Base-by-base conservation (phyloP, 2,888 invertebrate species). In the Buathra laborator region DNA sequence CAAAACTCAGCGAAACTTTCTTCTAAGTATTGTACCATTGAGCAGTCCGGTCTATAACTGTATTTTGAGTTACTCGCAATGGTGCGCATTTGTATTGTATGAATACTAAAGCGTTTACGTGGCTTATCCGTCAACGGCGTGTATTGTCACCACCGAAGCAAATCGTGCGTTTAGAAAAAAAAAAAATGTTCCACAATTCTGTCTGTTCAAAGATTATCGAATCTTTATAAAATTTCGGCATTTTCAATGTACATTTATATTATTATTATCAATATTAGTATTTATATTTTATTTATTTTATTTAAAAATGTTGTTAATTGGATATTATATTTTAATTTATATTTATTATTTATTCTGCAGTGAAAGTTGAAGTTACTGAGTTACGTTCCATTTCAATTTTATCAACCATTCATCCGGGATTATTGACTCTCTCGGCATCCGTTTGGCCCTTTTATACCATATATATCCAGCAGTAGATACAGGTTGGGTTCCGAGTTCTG, bases 91-190 rank as follows among this genome's bases (percentile, higher is more conserved):
- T 10, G 43, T 44, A 70, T 72, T 59, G 59, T 76, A 68, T 56
- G 76, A 82, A 82, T 71, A 72, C 79, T 85, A 53, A 64, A 82
- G 80, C 72, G 85, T 48, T 64, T 76, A 79, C 85, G 82, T 85
- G 85, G 82, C 82, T 85, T 83, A 85, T 85, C 85, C 85, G 24
- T 46, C 56, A 0, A 5, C 32, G n/a, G 32, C 14, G 53, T 0
- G 53, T 76, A 72, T 72, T 64, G 4, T 14, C 46, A n/a, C 48
- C 76, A 32, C 56, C 19, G 43, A 56, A 37, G 37, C 37, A 9
- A 7, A 7, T 0, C 37, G 37, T 37, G 5, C 37, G 6, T 37
- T 37, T 37, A 4, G 37, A 7, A 37, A 37, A 9, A 37, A 37
- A 78, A 78, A 83, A 59, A 19, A 19, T 59, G 3, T 24, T 10